A percentile compares a stretch with the other conserved stretches of the same genome.
Conservation (phyloP, 2,113 vertebrate genomes). For the Notarius quadriscutis region DNA sequence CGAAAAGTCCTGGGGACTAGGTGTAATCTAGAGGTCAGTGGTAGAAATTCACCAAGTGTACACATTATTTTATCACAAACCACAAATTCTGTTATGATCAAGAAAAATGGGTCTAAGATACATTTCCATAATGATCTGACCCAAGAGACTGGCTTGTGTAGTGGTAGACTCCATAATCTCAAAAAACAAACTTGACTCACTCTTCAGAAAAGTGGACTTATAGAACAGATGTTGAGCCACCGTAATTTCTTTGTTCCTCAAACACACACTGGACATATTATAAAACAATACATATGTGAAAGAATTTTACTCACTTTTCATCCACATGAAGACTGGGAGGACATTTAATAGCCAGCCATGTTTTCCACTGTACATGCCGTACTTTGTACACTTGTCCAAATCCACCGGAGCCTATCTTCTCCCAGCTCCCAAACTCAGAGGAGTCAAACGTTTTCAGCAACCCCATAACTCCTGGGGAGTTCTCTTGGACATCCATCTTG, state of each 20-base stretch:
- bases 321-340: slow-evolving; percentile 93
- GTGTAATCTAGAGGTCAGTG: not conserved
- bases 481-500: slow-evolving; percentile 80
- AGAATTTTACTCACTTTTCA: slow-evolving; percentile 82
- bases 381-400: slow-evolving; percentile 98
- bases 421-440: slow-evolving; percentile 87
- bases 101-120: not conserved
- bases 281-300: not conserved
- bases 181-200: slow-evolving; percentile 36
- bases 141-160: not conserved
- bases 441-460: slow-evolving; percentile 88
- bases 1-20: not conserved
- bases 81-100: not conserved
- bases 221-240: not conserved
- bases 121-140: not conserved
- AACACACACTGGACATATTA: not conserved
- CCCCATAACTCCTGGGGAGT: slow-evolving; percentile 84
- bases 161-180: not conserved
- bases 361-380: slow-evolving; percentile 95
- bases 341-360: slow-evolving; percentile 96
- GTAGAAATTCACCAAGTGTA: not conserved
- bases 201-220: not conserved
- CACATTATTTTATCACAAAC: not conserved
- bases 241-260: not conserved
- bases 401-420: slow-evolving; percentile 94